Conservation (phyloP, 2,113 vertebrate genomes). For the Menura novaehollandiae region DNA sequence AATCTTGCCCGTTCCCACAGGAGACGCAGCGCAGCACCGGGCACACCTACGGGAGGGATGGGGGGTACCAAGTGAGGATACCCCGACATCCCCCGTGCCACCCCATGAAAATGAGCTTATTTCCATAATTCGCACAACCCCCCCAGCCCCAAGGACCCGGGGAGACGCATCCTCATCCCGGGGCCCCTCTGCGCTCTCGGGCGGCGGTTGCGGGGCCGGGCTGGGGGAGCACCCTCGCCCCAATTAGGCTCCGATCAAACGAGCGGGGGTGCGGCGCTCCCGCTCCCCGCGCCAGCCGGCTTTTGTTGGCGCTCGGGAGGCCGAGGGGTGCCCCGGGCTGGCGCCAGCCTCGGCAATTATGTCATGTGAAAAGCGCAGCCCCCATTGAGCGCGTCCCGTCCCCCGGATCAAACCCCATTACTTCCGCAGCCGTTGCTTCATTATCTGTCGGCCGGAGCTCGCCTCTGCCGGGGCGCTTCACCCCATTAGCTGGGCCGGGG, state of each 20-base stretch:
- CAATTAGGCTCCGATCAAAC: neutral
- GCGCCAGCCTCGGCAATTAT: conserved; percentile 79
- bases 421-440: conserved; percentile 83
- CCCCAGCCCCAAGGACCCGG: neutral
- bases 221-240: neutral
- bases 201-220: neutral
- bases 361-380: conserved; percentile 68
- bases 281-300: neutral
- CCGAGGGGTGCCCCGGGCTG: conserved; percentile 63
- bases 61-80: neutral
- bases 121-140: neutral
- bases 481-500: conserved; percentile 71
- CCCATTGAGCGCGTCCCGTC: conserved; percentile 78
- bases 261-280: neutral
- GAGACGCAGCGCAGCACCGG: fast-evolving
- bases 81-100: neutral
- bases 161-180: neutral
- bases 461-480: conserved; percentile 74
- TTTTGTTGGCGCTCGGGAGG: conserved; percentile 40
- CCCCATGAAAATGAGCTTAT: neutral
- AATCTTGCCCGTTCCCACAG: neutral
- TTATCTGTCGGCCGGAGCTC: conserved; percentile 72
- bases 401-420: conserved; percentile 82
- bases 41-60: too few relatives aligned
- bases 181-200: neutral